Conservation (phyloP, 2,113 vertebrate genomes). For the Pygoscelis antarcticus region DNA sequence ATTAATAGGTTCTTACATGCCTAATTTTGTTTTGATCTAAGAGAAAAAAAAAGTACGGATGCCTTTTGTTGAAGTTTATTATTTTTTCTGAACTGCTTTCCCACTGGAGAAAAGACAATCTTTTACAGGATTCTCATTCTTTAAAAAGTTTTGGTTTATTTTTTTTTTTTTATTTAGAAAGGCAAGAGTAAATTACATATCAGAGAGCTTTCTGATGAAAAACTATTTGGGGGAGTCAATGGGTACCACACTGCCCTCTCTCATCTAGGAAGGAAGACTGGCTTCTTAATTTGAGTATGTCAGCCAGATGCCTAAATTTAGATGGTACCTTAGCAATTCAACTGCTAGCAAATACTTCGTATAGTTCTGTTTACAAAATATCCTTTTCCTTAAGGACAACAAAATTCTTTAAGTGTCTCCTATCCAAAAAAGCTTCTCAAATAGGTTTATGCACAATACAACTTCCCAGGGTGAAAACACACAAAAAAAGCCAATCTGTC, state of each 20-base stretch:
- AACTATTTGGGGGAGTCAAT: neutral
- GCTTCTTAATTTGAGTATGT: neutral
- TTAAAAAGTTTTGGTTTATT: neutral
- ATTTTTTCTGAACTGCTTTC: neutral
- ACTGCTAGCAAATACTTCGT: neutral
- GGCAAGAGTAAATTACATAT: neutral
- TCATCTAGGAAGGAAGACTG: neutral
- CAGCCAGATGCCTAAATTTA: neutral
- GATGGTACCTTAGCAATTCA: neutral
- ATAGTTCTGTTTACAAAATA: neutral
- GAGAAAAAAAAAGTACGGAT: neutral
- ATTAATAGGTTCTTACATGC: neutral
- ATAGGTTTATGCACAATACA: neutral
- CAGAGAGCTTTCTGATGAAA: neutral
- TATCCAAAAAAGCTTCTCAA: neutral
- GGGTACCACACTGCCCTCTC: neutral
- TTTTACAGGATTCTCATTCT: neutral
- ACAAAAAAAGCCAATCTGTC: neutral
- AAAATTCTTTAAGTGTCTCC: neutral
- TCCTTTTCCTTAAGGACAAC: neutral
- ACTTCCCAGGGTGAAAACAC: neutral
- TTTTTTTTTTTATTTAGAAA: neutral
- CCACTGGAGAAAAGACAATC: neutral
- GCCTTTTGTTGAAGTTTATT: neutral
- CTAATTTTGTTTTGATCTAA: neutral